These are phyloP conservation scores for Apolygus lucorum DNA, from an alignment of 1,140 invertebrate species.

Conservation along the genomic window DNA sequence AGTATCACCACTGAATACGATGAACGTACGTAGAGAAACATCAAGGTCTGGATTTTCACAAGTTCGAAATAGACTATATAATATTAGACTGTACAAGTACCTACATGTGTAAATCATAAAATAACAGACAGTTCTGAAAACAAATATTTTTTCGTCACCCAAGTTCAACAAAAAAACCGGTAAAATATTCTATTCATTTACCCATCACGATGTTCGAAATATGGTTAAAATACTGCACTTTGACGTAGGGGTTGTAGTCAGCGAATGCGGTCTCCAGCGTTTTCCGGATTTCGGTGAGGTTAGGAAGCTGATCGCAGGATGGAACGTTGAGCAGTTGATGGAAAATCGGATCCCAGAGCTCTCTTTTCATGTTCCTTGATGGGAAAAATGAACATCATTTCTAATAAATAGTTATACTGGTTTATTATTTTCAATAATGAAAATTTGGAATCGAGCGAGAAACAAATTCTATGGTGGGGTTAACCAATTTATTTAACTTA, in stretches of 20 bases:
- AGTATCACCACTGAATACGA: too few species aligned
- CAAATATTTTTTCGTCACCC: too few species aligned
- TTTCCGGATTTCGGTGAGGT: conserved; percentile 39
- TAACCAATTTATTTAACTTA: background rate
- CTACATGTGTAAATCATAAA: too few species aligned
- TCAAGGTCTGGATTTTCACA: too few species aligned
- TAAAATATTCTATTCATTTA: conserved; percentile 5
- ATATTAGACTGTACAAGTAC: too few species aligned
- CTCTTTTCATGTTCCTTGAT: conserved; percentile 57
- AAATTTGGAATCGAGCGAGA: too few species aligned
- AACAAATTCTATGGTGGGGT: background rate
- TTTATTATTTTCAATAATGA: too few species aligned
- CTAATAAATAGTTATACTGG: too few species aligned
- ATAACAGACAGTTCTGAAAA: too few species aligned
- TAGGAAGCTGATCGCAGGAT: conserved; percentile 55
- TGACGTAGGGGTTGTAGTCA: background rate
- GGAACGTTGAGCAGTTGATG: conserved; percentile 57
- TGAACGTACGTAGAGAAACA: too few species aligned
- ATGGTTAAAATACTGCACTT: background rate
- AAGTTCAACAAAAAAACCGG: too few species aligned
- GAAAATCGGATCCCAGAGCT: conserved; percentile 56
- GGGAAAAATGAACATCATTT: conserved; percentile 34
- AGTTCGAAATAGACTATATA: too few species aligned
- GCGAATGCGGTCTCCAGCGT: background rate
- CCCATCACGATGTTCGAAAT: background rate